Percentiles rank a stretch among this genome's conserved stretches.
Evolutionary conservation across 1,140 invertebrate genomes (phyloP).

Genomic region (Bicyclus anynana): DNA sequence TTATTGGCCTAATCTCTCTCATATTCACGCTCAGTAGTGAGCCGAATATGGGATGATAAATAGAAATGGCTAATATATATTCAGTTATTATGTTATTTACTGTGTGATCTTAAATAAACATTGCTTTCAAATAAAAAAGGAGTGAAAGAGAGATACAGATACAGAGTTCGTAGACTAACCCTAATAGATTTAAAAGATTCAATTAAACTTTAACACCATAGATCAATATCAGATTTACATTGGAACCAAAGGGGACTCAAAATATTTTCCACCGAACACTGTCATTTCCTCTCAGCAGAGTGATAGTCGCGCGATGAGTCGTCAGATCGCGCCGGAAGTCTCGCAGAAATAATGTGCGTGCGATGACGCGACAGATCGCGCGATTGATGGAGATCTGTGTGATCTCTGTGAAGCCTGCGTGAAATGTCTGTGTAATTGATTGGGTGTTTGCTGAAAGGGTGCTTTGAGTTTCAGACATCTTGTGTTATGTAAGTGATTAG

Average conservation of each 20-base stretch:
- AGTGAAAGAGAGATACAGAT: too few relatives aligned
- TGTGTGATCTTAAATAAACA: too few relatives aligned
- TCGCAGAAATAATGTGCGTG: conserved; percentile 44
- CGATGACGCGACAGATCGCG: conserved; percentile 44
- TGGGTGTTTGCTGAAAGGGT: conserved; percentile 47
- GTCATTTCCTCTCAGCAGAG: conserved; percentile 35
- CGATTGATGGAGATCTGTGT: conserved; percentile 49
- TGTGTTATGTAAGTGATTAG: neutral
- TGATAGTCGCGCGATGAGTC: conserved; percentile 34
- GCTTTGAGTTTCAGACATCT: conserved; percentile 17
- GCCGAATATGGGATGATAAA: too few relatives aligned
- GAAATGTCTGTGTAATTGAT: conserved; percentile 43
- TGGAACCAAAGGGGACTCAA: conserved; percentile 19
- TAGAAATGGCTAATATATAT: too few relatives aligned
- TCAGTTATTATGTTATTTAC: too few relatives aligned
- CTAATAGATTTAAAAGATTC: too few relatives aligned
- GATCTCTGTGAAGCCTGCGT: conserved; percentile 16
- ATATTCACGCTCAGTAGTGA: too few relatives aligned
- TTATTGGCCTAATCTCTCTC: too few relatives aligned
- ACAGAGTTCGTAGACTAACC: too few relatives aligned
- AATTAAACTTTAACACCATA: neutral
- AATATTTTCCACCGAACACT: conserved; percentile 41
- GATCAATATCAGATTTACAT: neutral
- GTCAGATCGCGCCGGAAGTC: conserved; percentile 32
- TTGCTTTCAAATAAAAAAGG: too few relatives aligned